These are phyloP conservation scores for Neuroscelio doddi DNA, from an alignment of 2,888 invertebrate genomes.

Conservation along the genomic window DNA sequence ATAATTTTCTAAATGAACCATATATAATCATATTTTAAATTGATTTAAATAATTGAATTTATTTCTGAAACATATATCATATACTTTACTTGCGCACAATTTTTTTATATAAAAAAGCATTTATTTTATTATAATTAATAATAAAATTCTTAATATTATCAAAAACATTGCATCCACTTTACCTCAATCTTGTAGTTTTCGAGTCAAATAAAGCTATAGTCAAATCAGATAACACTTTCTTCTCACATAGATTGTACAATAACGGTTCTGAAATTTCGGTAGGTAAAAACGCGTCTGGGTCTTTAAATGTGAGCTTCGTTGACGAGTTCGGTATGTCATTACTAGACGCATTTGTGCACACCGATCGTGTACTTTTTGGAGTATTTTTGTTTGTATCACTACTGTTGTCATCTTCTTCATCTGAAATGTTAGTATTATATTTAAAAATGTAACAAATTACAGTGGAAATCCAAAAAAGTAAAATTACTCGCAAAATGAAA, in stretches of 20 bases:
- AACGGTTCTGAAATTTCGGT: conserved; percentile 76
- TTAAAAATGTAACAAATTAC: too few species aligned
- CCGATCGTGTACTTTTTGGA: conserved; percentile 42
- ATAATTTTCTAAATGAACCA: too few species aligned
- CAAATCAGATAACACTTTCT: conserved; percentile 76
- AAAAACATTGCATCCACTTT: conserved; percentile 30
- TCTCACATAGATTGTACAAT: conserved; percentile 75
- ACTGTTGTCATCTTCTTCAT: conserved; percentile 37
- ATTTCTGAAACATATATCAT: too few species aligned
- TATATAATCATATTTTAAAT: too few species aligned
- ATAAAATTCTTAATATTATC: too few species aligned
- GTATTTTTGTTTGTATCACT: conserved; percentile 31
- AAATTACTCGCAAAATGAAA: too few species aligned
- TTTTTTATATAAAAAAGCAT: too few species aligned
- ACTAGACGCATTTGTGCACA: conserved; percentile 41
- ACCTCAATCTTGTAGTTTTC: conserved; percentile 76
- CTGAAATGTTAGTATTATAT: conserved; percentile 10
- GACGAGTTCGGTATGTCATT: conserved; percentile 51
- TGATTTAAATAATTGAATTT: too few species aligned
- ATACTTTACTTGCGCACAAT: too few species aligned
- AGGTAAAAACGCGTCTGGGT: conserved; percentile 76
- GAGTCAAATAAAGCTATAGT: conserved; percentile 77
- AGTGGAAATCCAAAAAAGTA: not conserved
- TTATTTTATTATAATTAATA: too few species aligned
- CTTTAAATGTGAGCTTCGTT: conserved; percentile 71